phyloP scores from a whole-genome alignment of 37 sponge, comb jelly and placozoan species.

The Eunapius fragilis region DNA sequence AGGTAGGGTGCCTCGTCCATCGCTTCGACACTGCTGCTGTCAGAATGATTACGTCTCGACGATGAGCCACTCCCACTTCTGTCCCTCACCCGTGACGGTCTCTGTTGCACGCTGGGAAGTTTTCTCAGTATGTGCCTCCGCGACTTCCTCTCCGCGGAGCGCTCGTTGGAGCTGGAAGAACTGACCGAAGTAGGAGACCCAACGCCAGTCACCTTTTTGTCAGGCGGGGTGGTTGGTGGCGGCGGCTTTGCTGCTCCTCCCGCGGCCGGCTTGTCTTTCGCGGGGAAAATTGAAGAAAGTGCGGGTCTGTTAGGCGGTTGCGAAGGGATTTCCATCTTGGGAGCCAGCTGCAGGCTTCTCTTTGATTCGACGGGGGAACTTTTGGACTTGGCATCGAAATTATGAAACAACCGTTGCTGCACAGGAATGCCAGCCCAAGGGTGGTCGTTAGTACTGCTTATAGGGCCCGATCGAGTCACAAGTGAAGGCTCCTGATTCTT shows the following conservation, averaged over 20 bases:
- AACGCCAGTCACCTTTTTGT: not conserved
- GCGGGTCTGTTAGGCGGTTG: slow-evolving; percentile 9
- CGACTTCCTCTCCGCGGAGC: slow-evolving; percentile 2
- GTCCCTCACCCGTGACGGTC: not conserved
- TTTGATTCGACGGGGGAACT: not conserved
- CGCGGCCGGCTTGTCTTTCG: not conserved
- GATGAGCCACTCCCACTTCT: not conserved
- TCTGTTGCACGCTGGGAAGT: not conserved
- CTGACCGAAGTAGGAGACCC: not conserved
- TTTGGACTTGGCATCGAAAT: not conserved
- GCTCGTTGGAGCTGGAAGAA: not conserved
- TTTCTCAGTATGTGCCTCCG: not conserved
- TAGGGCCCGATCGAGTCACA: no score
- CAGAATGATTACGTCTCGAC: not conserved
- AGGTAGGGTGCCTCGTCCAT: not conserved
- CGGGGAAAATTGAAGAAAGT: slow-evolving; percentile 28
- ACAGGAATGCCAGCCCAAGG: not conserved
- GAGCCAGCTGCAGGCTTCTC: not conserved
- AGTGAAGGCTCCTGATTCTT: not conserved
- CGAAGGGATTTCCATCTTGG: not conserved
- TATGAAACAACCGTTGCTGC: not conserved
- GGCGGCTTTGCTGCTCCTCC: not conserved
- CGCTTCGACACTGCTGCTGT: not conserved
- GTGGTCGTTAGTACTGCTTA: not conserved
- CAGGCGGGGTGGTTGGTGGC: not conserved